Evolutionary conservation across 37 sponge, comb jelly and placozoan genomes (phyloP).

Genomic region (Oscarella lobularis): DNA sequence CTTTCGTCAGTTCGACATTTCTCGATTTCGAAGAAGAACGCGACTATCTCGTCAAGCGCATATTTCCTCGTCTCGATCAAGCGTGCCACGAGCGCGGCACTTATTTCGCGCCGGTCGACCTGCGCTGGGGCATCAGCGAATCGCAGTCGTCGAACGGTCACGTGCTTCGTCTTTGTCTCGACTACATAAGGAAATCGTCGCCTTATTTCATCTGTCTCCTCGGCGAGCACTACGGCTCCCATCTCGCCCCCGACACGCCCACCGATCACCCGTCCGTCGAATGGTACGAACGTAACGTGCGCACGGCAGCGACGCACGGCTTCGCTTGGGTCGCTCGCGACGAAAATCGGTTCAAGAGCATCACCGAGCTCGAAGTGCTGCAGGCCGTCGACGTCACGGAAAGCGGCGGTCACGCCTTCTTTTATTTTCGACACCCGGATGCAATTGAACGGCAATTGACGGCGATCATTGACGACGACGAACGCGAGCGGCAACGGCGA

Average conservation of each 20-base stretch:
- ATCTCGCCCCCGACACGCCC: neutral
- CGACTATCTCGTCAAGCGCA: slow-evolving; percentile 27
- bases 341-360: neutral
- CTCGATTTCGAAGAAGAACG: slow-evolving; percentile 25
- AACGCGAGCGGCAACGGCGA: neutral
- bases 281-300: neutral
- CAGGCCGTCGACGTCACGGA: neutral
- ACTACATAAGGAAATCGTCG: slow-evolving; percentile 13
- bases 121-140: slow-evolving; percentile 32
- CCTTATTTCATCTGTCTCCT: slow-evolving; percentile 23
- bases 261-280: neutral
- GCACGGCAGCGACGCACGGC: neutral
- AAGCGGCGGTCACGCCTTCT: neutral
- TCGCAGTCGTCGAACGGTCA: slow-evolving; percentile 10
- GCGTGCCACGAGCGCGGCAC: slow-evolving; percentile 20
- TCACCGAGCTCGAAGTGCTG: neutral
- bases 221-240: slow-evolving; percentile 12
- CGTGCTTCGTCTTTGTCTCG: slow-evolving; percentile 21
- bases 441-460: neutral
- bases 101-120: slow-evolving; percentile 26
- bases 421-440: neutral
- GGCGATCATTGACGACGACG: neutral
- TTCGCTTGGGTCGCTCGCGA: neutral
- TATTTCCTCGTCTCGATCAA: slow-evolving; percentile 25
- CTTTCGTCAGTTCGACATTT: slow-evolving; percentile 27